phyloP scores from a whole-genome alignment of 2,113 vertebrate genomes.

The Phaetusa simplex region DNA sequence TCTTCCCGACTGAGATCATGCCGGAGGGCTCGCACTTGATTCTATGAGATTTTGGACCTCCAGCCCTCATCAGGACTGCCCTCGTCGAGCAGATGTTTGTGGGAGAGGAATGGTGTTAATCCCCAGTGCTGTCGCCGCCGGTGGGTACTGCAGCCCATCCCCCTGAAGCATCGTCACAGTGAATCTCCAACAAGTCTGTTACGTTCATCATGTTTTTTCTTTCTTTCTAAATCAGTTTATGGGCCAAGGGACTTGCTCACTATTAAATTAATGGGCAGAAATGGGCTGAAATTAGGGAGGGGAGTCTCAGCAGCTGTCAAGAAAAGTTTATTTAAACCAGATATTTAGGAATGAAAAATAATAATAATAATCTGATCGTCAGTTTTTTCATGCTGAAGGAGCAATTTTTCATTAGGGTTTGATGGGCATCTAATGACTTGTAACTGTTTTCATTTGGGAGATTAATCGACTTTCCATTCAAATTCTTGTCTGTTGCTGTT shows the following conservation, averaged over 20 bases:
- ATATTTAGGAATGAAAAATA: not conserved
- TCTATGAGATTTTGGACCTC: not conserved
- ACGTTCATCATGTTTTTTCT: rapidly evolving
- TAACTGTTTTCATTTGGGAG: not conserved
- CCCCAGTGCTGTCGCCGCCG: rapidly evolving
- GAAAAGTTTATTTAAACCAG: not conserved
- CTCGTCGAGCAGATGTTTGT: not conserved
- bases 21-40: not conserved
- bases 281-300: not conserved
- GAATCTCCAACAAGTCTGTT: rapidly evolving
- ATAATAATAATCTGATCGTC: not conserved
- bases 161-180: rapidly evolving
- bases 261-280: not conserved
- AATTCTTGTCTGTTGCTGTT: not conserved
- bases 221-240: not conserved
- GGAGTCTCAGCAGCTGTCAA: not conserved
- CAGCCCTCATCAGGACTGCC: not conserved
- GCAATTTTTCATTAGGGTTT: not conserved
- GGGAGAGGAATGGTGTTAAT: not conserved
- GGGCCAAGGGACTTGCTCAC: rapidly evolving
- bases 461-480: not conserved
- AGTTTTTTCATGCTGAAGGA: not conserved
- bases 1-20: not conserved
- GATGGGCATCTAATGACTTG: not conserved
- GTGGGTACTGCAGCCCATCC: not conserved